Base-by-base conservation (phyloP, 1,140 invertebrate species). In the Pinna nobilis region DNA sequence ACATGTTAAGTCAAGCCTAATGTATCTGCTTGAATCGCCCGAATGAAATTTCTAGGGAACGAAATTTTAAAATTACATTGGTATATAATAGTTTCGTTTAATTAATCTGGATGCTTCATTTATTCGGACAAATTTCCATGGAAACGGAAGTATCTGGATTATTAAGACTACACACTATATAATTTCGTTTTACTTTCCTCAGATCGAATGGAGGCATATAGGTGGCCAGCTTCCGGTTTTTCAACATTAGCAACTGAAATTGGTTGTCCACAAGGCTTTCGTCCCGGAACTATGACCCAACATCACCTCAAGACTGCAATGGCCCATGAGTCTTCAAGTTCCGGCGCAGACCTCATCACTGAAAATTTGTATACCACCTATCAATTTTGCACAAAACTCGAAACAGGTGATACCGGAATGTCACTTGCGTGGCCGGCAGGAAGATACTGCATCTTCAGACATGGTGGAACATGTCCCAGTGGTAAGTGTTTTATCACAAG, bases 311-410 rank as follows among this genome's bases (percentile, higher is more conserved):
- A 59, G 1, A 59, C 55, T 2, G 6, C 15, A n/a, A 13, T 33
- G 32, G 15, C 4, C 11, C 55, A 33, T 15, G 13, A 11, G 7
- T 35, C 30, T 59, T 59, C 55, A n/a, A 59, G 9, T 35, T 59
- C 37, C 37, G 37, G 55, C 37, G 55, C 55, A 35, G 55, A 59
- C 5, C n/a, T 59, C n/a, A 59, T 59, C 9, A 35, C 30, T 25
- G 28, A 59, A 59, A 30, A 15, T n/a, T 35, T 33, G 18, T 59
- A 15, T n/a, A 59, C 55, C 20, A 3, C 15, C 9, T 59, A 59
- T 33, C 33, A 59, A n/a, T 59, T 59, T 59, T 59, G 55, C 37
- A 59, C 55, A 13, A 59, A 59, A 7, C 33, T 35, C 30, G 37
- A 59, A 59, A 59, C 55, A 5, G 30, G 23, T 4, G 13, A 33